phyloP scores from a whole-genome alignment of 2,797 vertebrate species.

The Schizothorax lantsangensis region DNA sequence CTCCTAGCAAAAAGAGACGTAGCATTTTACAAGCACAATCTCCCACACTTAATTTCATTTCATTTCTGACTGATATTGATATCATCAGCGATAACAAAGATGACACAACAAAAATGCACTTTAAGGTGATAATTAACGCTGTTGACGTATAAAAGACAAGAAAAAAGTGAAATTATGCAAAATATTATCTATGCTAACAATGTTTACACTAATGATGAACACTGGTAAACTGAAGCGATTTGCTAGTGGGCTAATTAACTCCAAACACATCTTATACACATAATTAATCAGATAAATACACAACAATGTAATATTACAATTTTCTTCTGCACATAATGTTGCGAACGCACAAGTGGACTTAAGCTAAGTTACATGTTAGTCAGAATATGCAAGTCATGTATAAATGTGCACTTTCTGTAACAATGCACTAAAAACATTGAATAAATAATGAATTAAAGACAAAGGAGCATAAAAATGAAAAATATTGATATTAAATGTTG shows the following conservation, averaged over 20 bases:
- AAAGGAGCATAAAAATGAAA: neutral
- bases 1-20: neutral
- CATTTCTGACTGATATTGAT: neutral
- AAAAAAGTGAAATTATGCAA: neutral
- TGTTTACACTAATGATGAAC: neutral
- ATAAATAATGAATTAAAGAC: conserved; percentile 1
- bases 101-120: neutral
- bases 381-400: neutral
- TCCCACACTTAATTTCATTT: neutral
- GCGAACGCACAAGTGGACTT: neutral
- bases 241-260: neutral
- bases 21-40: neutral
- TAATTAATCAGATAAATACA: neutral
- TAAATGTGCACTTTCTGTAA: neutral
- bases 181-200: neutral
- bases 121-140: neutral
- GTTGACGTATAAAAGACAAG: neutral
- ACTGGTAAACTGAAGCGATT: neutral
- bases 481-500: neutral
- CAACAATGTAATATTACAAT: neutral
- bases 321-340: neutral
- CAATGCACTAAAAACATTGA: neutral
- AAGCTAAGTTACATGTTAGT: neutral
- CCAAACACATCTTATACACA: neutral
- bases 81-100: neutral